Base-by-base conservation (phyloP, 2,888 invertebrate species). In the Thereva unica region DNA sequence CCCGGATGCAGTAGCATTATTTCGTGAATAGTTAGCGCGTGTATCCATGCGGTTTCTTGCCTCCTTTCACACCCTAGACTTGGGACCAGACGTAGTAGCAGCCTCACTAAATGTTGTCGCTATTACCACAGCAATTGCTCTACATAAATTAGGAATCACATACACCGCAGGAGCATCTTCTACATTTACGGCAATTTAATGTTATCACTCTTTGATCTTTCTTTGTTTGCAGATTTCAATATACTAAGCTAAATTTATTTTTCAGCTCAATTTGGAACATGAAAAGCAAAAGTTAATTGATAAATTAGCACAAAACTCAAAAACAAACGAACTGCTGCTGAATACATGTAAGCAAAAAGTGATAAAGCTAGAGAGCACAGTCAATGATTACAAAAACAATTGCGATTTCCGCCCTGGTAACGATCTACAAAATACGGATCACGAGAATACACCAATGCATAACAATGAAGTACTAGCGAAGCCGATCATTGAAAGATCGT, bases 251-350 rank as follows among this genome's bases (percentile, higher is more conserved):
- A 10, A 5, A 47, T 47, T 12, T 6, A 6, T 9, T 12, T 45
- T 47, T 6, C 4, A 47, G 47, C 0, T 47, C 9, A 47, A 9
- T 12, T 47, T n/a, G 3, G 54, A 54, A 37, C 71, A 70, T 3
- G 80, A 77, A 77, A 80, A 76, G 64, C 78, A 71, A 74, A 42
- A 42, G 3, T 42, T 8, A 42, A 73, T 75, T 59, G 70, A 79
- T 64, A 69, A 76, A 72, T 72, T 78, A 71, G 75, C 73, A 61
- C 71, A 75, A 66, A 70, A 68, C 9, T 64, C 64, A 8, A 23
- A 23, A 23, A 23, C 23, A 23, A 55, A 45, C 12, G 55, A 57
- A 9, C 8, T n/a, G 4, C 7, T 37, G 6, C 23, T 41, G 5
- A 40, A 54, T 23, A 49, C 34, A 35, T 57, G 53, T 52, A 52